Evolutionary conservation across 2,797 vertebrate species (phyloP).

Genomic region (Rallus crepitans): DNA sequence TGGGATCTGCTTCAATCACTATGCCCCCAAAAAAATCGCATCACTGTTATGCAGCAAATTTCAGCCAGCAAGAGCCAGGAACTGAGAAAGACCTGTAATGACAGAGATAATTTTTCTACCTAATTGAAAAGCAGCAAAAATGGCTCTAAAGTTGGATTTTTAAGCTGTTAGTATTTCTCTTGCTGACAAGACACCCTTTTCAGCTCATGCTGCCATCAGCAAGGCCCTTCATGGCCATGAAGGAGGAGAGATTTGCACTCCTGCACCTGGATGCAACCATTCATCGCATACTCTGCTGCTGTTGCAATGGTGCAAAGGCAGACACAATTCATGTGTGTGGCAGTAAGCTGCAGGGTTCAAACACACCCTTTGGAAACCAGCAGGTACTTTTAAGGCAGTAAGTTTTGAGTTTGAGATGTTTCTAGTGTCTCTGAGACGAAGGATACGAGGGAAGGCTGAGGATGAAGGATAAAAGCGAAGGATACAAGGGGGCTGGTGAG

Average conservation of each 20-base stretch:
- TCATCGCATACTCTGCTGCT: not conserved
- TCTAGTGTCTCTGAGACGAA: not conserved
- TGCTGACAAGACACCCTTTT: constrained; percentile 38
- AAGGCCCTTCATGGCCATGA: not conserved
- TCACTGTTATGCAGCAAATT: no score
- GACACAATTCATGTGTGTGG: not conserved
- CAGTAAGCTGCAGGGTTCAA: not conserved
- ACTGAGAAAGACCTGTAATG: not conserved
- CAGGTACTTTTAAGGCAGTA: not conserved
- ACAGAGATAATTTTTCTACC: not conserved
- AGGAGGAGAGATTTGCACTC: not conserved
- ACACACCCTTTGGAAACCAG: not conserved
- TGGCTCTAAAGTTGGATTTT: not conserved
- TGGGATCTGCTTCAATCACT: not conserved
- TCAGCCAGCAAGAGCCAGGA: not conserved
- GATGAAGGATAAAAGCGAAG: not conserved
- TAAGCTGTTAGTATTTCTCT: not conserved
- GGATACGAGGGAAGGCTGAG: not conserved
- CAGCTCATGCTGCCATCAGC: constrained; percentile 7
- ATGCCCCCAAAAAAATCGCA: not conserved
- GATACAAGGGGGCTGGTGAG: not conserved
- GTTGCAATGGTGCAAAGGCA: not conserved
- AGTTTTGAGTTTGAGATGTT: not conserved
- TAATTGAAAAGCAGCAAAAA: constrained; percentile 26
- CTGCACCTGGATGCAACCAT: not conserved